A percentile compares a stretch with the other conserved stretches of the same genome.
Evolutionary conservation across 2,113 vertebrate species (phyloP).

Genomic region (Nothoprocta perdicaria): DNA sequence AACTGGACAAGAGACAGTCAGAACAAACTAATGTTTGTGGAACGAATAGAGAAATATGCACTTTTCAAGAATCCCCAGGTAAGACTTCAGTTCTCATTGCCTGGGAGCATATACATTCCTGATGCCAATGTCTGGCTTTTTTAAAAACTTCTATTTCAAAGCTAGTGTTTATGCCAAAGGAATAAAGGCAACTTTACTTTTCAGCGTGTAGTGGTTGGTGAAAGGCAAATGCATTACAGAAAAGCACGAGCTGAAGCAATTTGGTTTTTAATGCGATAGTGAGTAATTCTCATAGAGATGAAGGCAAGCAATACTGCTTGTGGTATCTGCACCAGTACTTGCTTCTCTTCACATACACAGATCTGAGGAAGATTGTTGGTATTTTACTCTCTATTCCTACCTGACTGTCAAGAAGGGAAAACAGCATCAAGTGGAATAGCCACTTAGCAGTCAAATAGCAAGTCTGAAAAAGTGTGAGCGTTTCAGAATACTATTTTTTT

Average conservation of each 20-base stretch:
- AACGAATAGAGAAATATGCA: constrained; percentile 97
- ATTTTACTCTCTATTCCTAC: neutral
- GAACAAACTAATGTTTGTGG: constrained; percentile 97
- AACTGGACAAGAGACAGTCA: constrained; percentile 99
- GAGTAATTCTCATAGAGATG: neutral
- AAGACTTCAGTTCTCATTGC: neutral
- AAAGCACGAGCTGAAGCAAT: neutral
- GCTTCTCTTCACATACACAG: neutral
- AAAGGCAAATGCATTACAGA: neutral
- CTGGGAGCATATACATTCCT: accelerated
- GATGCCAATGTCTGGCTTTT: neutral
- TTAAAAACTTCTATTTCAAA: neutral
- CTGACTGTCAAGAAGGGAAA: neutral
- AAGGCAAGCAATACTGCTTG: neutral
- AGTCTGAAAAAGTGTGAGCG: neutral
- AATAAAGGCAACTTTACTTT: neutral
- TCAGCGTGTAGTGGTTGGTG: neutral
- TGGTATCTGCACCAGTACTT: neutral
- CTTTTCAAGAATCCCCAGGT: constrained; percentile 99
- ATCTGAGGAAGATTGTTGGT: neutral
- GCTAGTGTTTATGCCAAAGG: neutral
- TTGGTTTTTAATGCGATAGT: neutral
- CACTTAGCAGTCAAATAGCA: neutral
- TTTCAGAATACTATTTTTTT: neutral
- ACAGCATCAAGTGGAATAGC: neutral